phyloP scores from a whole-genome alignment of 2,113 vertebrate genomes.

The Thamnaconus septentrionalis region DNA sequence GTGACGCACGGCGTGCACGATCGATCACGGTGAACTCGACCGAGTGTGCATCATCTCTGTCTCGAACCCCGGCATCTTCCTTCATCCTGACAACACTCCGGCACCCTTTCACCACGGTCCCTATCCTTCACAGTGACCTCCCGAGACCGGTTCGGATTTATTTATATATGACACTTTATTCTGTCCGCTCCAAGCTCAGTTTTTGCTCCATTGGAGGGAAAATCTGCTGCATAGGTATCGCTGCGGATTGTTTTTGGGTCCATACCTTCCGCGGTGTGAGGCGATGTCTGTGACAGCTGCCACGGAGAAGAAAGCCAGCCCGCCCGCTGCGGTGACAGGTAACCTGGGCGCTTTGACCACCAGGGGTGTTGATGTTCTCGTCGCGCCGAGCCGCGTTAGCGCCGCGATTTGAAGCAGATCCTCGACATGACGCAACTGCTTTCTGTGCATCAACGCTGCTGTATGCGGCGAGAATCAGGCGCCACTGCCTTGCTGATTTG shows the following conservation, averaged over 20 bases:
- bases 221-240: slow-evolving; percentile 45
- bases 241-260: slow-evolving; percentile 43
- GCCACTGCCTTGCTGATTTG: slow-evolving; percentile 9
- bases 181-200: slow-evolving; percentile 8
- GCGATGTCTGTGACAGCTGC: slow-evolving; percentile 14
- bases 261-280: slow-evolving; percentile 1
- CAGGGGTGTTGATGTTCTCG: not conserved
- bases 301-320: slow-evolving; percentile 65
- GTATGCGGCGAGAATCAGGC: not conserved
- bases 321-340: slow-evolving; percentile 60
- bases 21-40: slow-evolving; percentile 20
- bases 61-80: slow-evolving; percentile 26
- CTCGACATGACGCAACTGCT: slow-evolving; percentile 53
- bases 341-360: not conserved
- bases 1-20: slow-evolving; percentile 31
- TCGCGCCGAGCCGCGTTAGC: slow-evolving; percentile 7
- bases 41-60: slow-evolving; percentile 43
- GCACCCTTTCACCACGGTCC: not conserved
- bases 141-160: not conserved
- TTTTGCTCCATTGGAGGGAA: slow-evolving; percentile 31
- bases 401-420: slow-evolving; percentile 30
- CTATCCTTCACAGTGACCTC: slow-evolving; percentile 27
- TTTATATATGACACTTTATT: not conserved
- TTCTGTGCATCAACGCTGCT: slow-evolving; percentile 11
- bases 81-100: slow-evolving; percentile 10